Base-by-base conservation (phyloP, 2,888 invertebrate species). In the Nematopogon swammerdamellus region DNA sequence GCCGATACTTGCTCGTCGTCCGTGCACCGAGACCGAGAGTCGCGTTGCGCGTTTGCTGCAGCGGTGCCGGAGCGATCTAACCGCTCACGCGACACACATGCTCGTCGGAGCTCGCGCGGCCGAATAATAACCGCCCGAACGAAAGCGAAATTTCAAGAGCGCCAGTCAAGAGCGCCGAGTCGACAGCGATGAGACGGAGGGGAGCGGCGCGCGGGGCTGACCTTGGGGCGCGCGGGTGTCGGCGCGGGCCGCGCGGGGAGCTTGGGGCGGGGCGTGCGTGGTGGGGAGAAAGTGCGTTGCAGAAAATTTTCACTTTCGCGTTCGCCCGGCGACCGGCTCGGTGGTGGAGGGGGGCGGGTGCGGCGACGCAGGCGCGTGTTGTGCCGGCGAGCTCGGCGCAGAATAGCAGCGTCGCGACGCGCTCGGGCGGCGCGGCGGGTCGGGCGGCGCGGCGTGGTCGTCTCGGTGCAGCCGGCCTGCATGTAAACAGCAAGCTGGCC, bases 121-220 rank as follows among this genome's bases (percentile, higher is more conserved):
- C 75, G 76, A 80, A 76, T 80, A 79, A 80, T 80, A 80, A 80
- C 76, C 72, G 72, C 73, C 67, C 72, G 77, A 80, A 82, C 82
- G 84, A 85, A 85, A 85, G 83, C 82, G 85, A 85, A 85, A 85
- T 85, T 84, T 83, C 83, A 84, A 84, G 83, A 83, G 76, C 82
- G 79, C n/a, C n/a, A n/a, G n/a, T 76, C 60, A 63, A 76, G 79
- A 80, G 71, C 70, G 71, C 68, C 71, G 68, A 67, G 66, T 56
- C 59, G 60, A 61, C 60, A 59, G 59, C 58, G 57, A n/a, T n/a
- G n/a, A n/a, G n/a, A n/a, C 59, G 58, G 45, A 44, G 50, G 46
- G 60, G 49, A 59, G 60, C 60, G 58, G 63, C 61, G 63, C 51
- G 65, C 20, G 47, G 68, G 67, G 67, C 70, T 70, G 70, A 67